Evolutionary conservation across 1,140 invertebrate genomes (phyloP).

Genomic region (Gryon sp.): DNA sequence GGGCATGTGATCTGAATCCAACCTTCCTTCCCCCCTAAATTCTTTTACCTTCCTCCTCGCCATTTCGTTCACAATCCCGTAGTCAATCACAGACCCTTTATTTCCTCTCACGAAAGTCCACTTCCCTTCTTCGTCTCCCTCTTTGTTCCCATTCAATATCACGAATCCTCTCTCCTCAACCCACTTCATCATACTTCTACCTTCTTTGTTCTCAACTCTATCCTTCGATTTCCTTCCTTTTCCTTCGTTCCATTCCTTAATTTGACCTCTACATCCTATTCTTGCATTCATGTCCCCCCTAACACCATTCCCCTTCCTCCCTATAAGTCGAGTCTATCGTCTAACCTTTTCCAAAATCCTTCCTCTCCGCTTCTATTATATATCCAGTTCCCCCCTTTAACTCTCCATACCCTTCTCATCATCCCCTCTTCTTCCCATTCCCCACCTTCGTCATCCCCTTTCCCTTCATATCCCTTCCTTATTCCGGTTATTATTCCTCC

Average conservation of each 20-base stretch:
- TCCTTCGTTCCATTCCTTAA: neutral
- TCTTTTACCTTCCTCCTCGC: too few relatives aligned
- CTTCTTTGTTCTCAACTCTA: slow-evolving; percentile 28
- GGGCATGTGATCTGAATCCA: too few relatives aligned
- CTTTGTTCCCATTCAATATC: slow-evolving; percentile 41
- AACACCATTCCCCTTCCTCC: neutral
- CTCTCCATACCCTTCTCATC: too few relatives aligned
- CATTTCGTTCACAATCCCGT: neutral
- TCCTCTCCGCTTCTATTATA: too few relatives aligned
- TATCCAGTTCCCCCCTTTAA: too few relatives aligned
- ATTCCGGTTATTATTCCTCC: too few relatives aligned
- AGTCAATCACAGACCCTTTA: slow-evolving; percentile 24
- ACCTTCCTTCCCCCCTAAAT: too few relatives aligned
- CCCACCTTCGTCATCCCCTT: too few relatives aligned
- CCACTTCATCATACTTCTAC: slow-evolving; percentile 4
- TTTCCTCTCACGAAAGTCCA: slow-evolving; percentile 37
- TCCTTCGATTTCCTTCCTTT: slow-evolving; percentile 28
- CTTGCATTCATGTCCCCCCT: slow-evolving; percentile 7
- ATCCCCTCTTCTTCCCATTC: too few relatives aligned
- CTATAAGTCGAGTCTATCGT: too few relatives aligned
- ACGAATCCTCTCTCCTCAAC: slow-evolving; percentile 32
- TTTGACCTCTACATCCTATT: neutral
- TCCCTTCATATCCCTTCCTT: too few relatives aligned
- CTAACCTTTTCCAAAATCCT: too few relatives aligned
- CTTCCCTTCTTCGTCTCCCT: slow-evolving; percentile 41